Conservation (phyloP, 35 echinoderm and acorn worm genomes). For the Hemicentrotus pulcherrimus region DNA sequence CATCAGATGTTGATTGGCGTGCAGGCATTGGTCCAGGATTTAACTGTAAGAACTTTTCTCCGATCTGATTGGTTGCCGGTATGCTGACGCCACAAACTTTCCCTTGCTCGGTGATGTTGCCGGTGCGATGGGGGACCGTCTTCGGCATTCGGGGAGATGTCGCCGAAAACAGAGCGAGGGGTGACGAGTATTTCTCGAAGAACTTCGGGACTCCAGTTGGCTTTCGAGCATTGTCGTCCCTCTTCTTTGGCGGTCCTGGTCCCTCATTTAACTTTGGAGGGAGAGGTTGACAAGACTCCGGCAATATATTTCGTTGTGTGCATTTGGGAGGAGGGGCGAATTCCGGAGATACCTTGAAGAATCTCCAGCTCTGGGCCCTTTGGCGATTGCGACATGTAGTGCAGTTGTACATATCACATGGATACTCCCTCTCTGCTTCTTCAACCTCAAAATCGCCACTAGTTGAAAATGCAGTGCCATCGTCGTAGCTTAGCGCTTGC, state of each 20-base stretch:
- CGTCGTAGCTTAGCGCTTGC: background rate
- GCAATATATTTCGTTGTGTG: background rate
- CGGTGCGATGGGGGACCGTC: background rate
- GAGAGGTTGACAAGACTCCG: background rate
- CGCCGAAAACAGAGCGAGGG: background rate
- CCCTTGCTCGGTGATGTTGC: background rate
- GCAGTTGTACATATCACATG: background rate
- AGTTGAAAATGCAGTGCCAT: background rate
- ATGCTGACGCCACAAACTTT: background rate
- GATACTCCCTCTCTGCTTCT: background rate
- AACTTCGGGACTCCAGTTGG: background rate
- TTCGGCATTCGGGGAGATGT: background rate
- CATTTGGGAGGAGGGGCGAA: background rate
- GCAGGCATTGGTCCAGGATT: background rate
- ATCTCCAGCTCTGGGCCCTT: background rate
- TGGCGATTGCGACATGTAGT: background rate
- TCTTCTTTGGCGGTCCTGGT: background rate
- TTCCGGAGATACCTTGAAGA: background rate
- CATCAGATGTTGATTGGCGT: conserved; percentile 27
- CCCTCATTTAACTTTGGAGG: background rate
- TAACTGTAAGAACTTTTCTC: background rate
- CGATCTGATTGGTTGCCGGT: background rate
- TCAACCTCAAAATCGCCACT: background rate
- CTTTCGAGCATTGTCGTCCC: background rate
- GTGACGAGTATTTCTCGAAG: conserved; percentile 29